Evolutionary conservation across 2,797 vertebrate genomes (phyloP), one percentile per base, ranked within the genome.

Genomic region (Scleropages formosus): DNA sequence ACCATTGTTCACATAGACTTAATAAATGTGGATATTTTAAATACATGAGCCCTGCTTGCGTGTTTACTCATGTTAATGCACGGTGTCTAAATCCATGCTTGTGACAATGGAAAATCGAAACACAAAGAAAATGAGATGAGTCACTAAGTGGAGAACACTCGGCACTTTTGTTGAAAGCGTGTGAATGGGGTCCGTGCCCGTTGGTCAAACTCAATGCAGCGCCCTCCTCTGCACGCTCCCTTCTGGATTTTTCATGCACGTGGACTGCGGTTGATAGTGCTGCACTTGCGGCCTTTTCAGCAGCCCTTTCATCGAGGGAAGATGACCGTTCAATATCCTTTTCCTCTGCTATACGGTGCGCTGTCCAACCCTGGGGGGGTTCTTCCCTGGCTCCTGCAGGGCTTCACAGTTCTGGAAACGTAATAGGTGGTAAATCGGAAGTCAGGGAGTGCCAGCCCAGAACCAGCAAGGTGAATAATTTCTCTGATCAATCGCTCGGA

Each of bases 361-460:
- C 27, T 75, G 51, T 69, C 16, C 65, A 71, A 71, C 68, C 27
- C 27, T n/a, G n/a, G n/a, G n/a, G 7, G 49, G 47, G 49, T 44
- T 20, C 10, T 64, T 24, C 59, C 47, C 49, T 22, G 46, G 56
- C 9, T 22, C 68, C 75, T 69, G 44, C 69, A 20, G 75, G 75
- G 75, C 49, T 22, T 56, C n/a, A 20, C 69, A 46, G 62, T 4
- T 13, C 8, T 31, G 51, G 44, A 12, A 46, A 15, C 22, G 26
- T 77, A 72, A 72, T 72, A 77, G 75, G 69, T 77, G 75, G 60
- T 59, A 72, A 77, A 77, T 77, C 75, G 72, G 68, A 58, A 24
- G 11, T 69, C 15, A 27, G 13, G 46, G 26, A 49, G 27, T 62
- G 61, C 69, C 59, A 27, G 68, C 15, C 68, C 26, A 26, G 60